Percentiles rank a stretch among this genome's conserved stretches.
Evolutionary conservation across 2,113 vertebrate species (phyloP).

Genomic region (Brienomyrus brachyistius): DNA sequence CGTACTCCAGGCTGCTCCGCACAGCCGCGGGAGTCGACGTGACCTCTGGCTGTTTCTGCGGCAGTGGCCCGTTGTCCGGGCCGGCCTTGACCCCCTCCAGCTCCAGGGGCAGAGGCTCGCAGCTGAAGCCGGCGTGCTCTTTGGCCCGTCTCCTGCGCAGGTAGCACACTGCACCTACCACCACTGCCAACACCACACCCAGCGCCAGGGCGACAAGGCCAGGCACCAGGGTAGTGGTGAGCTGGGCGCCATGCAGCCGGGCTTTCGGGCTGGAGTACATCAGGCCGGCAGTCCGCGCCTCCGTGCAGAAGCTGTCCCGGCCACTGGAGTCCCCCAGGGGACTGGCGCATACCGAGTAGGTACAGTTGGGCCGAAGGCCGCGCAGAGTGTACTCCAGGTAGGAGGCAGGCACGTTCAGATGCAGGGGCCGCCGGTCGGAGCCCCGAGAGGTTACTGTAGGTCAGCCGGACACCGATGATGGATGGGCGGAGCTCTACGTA

Average conservation of each 20-base stretch:
- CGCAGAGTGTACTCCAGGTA: conserved; percentile 78
- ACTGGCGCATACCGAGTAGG: conserved; percentile 77
- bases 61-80: conserved; percentile 64
- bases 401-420: conserved; percentile 70
- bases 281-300: conserved; percentile 65
- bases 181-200: conserved; percentile 56
- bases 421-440: conserved; percentile 72
- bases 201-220: conserved; percentile 65
- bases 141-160: conserved; percentile 63
- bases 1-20: conserved; percentile 68
- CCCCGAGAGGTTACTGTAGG: conserved; percentile 80
- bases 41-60: conserved; percentile 63
- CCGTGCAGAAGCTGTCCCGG: conserved; percentile 61
- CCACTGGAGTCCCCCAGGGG: conserved; percentile 60
- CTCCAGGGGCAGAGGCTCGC: conserved; percentile 70
- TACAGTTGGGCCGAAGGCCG: conserved; percentile 77
- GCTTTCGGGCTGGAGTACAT: conserved; percentile 56
- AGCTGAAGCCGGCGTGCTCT: conserved; percentile 49
- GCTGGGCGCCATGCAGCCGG: conserved; percentile 57
- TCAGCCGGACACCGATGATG: conserved; percentile 74
- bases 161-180: conserved; percentile 62
- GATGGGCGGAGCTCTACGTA: conserved; percentile 60
- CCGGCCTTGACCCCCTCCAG: conserved; percentile 79
- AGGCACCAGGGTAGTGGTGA: conserved; percentile 73
- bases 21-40: conserved; percentile 47